Evolutionary conservation across 1,140 invertebrate species (phyloP).

Genomic region (Pissodes strobi): DNA sequence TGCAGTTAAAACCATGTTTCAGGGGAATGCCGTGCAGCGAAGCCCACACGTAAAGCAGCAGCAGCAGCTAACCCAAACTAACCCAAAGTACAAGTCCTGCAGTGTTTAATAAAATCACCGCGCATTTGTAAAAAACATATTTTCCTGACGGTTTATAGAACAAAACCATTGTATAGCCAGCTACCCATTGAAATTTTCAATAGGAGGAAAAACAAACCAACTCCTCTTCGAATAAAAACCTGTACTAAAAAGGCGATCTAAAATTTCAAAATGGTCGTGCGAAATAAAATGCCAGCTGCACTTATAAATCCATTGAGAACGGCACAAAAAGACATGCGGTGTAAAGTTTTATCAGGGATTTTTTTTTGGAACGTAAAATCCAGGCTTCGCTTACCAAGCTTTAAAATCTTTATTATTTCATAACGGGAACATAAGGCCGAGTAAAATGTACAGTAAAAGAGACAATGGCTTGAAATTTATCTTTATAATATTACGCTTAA

Average conservation of each 20-base stretch:
- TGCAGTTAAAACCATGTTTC: too few species aligned
- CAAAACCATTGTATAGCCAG: too few species aligned
- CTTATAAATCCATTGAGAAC: slow-evolving; percentile 6
- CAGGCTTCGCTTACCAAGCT: neutral
- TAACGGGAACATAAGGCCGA: neutral
- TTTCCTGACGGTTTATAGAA: too few species aligned
- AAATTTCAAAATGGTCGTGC: slow-evolving; percentile 8
- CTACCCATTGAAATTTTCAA: too few species aligned
- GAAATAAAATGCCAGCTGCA: slow-evolving; percentile 13
- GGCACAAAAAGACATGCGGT: slow-evolving; percentile 1
- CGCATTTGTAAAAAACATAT: too few species aligned
- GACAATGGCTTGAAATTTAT: neutral
- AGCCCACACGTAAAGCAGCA: too few species aligned
- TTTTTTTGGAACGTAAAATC: slow-evolving; percentile 2
- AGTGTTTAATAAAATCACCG: too few species aligned
- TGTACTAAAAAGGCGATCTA: neutral
- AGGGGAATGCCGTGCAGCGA: too few species aligned
- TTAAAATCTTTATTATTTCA: slow-evolving; percentile 15
- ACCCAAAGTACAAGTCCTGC: too few species aligned
- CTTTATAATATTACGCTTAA: slow-evolving; percentile 8
- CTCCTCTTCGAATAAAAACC: neutral
- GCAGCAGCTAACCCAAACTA: too few species aligned
- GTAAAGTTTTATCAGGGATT: neutral
- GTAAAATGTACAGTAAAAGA: slow-evolving; percentile 5
- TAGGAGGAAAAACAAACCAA: too few species aligned